A percentile compares a stretch with the other conserved stretches of the same genome.
These are phyloP conservation scores for Neoniphon sammara DNA, from an alignment of 2,797 vertebrate genomes.

Conservation along the genomic window DNA sequence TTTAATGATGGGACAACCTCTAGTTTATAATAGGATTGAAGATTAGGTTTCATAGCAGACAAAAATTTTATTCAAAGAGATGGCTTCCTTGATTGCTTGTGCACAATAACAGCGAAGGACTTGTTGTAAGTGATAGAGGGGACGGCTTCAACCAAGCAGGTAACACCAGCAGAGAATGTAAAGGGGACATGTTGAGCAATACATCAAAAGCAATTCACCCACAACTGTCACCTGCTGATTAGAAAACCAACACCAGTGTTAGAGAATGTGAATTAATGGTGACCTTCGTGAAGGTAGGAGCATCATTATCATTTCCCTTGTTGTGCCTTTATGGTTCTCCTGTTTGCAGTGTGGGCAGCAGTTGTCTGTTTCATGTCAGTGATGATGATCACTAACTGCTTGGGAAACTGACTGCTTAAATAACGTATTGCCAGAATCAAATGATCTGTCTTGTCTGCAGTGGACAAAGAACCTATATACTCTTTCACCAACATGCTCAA, in stretches of 20 bases:
- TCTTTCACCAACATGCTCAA: constrained; percentile 2
- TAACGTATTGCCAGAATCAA: not conserved
- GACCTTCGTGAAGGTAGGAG: constrained; percentile 53
- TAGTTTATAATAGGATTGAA: constrained; percentile 1
- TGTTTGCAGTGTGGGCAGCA: constrained; percentile 9
- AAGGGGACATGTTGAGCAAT: constrained; percentile 47
- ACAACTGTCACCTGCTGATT: constrained; percentile 66
- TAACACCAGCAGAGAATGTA: constrained; percentile 8
- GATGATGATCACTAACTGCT: not conserved
- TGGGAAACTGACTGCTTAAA: not conserved
- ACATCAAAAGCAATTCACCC: constrained; percentile 70
- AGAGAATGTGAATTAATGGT: constrained; percentile 63
- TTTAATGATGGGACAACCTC: no score
- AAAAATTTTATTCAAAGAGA: constrained; percentile 9
- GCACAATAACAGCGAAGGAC: constrained; percentile 1
- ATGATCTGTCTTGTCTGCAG: not conserved
- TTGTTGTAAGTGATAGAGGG: constrained; percentile 31
- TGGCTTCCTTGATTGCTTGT: constrained; percentile 17
- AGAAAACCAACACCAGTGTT: constrained; percentile 67
- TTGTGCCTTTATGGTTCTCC: constrained; percentile 20
- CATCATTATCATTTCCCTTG: constrained; percentile 32
- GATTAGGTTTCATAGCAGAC: constrained; percentile 2
- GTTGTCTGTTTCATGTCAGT: constrained; percentile 14
- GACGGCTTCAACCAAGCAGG: constrained; percentile 49
- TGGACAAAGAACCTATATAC: not conserved